phyloP scores from a whole-genome alignment of 2,888 invertebrate species.

The Anarsia innoxiella region DNA sequence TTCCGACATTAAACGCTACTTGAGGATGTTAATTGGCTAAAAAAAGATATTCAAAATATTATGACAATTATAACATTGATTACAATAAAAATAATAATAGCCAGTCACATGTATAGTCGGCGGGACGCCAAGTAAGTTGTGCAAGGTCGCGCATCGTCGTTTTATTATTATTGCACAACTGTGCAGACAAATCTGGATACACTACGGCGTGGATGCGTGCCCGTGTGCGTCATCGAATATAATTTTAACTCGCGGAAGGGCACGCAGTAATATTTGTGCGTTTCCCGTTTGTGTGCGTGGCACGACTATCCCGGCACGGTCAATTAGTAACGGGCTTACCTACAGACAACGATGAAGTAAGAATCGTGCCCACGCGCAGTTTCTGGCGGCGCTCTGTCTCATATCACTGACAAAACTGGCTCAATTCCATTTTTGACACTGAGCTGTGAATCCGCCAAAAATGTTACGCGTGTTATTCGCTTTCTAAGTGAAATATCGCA shows the following conservation, averaged over 20 bases:
- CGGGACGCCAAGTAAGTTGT: conserved; percentile 54
- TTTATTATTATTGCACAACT: conserved; percentile 67
- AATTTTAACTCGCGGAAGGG: conserved; percentile 71
- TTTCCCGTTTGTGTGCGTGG: conserved; percentile 44
- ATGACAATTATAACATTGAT: not conserved
- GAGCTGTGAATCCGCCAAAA: conserved; percentile 18
- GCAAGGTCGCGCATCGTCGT: conserved; percentile 59
- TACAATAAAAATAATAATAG: conserved; percentile 1
- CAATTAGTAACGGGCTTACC: conserved; percentile 40
- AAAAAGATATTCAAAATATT: not conserved
- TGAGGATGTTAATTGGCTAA: too few relatives aligned
- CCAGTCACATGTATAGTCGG: conserved; percentile 23
- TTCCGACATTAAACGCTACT: too few relatives aligned
- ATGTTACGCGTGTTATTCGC: too few relatives aligned
- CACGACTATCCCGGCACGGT: conserved; percentile 38
- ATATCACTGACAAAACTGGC: conserved; percentile 29
- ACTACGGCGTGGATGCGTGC: conserved; percentile 27
- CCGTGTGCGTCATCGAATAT: conserved; percentile 61
- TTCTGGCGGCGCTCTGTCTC: conserved; percentile 50
- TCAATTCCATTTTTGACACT: conserved; percentile 33
- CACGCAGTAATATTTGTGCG: conserved; percentile 48
- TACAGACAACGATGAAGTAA: conserved; percentile 35
- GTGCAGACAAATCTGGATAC: conserved; percentile 58
- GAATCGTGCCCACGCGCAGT: conserved; percentile 47
- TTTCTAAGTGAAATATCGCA: not conserved